Evolutionary conservation across 2,797 vertebrate genomes (phyloP), one percentile per base, ranked within the genome.

Genomic region (Bradypodion pumilum): DNA sequence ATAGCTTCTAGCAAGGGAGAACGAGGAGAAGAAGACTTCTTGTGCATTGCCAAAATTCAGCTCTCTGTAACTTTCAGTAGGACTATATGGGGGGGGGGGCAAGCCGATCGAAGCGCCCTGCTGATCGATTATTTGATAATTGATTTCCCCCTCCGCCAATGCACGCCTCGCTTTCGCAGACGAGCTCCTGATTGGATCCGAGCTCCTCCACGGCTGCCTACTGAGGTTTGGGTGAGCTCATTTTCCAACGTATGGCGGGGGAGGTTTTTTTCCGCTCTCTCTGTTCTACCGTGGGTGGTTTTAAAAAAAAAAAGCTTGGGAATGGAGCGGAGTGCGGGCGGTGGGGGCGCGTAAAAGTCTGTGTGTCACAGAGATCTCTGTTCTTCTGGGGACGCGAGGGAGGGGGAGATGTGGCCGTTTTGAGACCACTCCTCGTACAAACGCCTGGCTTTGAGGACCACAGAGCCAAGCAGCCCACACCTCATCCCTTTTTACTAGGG

Each of bases 201-300:
- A 90, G 92, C 91, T 95, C 93, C 95, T 96, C 92, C 94, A 88
- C 92, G 60, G 92, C 94, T 94, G 94, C 94, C 94, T 95, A 94
- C 95, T 93, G 94, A 94, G 94, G 94, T 96, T 95, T 97, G 97
- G 97, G 96, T 95, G 95, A 96, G 95, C 93, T 97, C 97, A 98
- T 97, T 98, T 94, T 78, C 92, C 86, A 87, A 90, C 44, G 60
- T 86, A 90, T 82, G 85, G 91, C 91, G 92, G 94, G 95, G 95
- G 93, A 92, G 91, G 85, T 86, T 89, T 88, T 86, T 79, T n/a
- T n/a, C n/a, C 4, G 7, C 2, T 25, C 27, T 10, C 60, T 23
- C 32, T 40, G 35, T 37, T 10, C 21, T 27, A 5, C 21, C 40
- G 19, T 44, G 46, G 52, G 46, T 74, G 86, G 87, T n/a, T n/a